Conservation (phyloP, 2,797 vertebrate species). For the Sternarchorhynchus goeldii region DNA sequence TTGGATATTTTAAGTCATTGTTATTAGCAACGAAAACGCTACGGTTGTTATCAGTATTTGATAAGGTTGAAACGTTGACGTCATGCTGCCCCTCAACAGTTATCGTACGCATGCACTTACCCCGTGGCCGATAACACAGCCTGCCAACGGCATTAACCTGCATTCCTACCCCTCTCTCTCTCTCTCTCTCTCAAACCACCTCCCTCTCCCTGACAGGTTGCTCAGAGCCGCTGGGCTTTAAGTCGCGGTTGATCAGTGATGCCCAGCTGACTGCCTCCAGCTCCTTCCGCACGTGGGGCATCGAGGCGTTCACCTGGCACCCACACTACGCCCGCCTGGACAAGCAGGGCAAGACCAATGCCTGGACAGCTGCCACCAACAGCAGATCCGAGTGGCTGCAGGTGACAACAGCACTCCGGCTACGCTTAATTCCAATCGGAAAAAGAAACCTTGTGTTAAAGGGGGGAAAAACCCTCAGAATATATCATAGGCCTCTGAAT, state of each 20-base stretch:
- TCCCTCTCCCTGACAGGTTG: conserved; percentile 85
- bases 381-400: conserved; percentile 88
- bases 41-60: background rate
- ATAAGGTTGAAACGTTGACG: background rate
- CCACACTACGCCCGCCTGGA: conserved; percentile 90
- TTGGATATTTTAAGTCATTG: conserved; percentile 3
- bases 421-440: background rate
- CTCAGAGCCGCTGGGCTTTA: conserved; percentile 91
- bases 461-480: background rate
- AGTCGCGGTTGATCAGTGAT: conserved; percentile 82
- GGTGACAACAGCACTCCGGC: conserved; percentile 69
- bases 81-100: conserved; percentile 5
- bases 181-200: conserved; percentile 65
- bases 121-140: background rate
- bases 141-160: conserved; percentile 49
- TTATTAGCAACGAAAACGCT: background rate
- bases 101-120: conserved; percentile 23
- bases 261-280: conserved; percentile 90
- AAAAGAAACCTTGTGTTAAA: background rate
- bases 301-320: conserved; percentile 88
- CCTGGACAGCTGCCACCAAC: conserved; percentile 85
- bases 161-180: conserved; percentile 53
- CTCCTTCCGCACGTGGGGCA: conserved; percentile 88
- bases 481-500: background rate
- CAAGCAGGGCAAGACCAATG: conserved; percentile 93